phyloP scores from a whole-genome alignment of 2,888 invertebrate genomes.

The Druceiella hillmani region DNA sequence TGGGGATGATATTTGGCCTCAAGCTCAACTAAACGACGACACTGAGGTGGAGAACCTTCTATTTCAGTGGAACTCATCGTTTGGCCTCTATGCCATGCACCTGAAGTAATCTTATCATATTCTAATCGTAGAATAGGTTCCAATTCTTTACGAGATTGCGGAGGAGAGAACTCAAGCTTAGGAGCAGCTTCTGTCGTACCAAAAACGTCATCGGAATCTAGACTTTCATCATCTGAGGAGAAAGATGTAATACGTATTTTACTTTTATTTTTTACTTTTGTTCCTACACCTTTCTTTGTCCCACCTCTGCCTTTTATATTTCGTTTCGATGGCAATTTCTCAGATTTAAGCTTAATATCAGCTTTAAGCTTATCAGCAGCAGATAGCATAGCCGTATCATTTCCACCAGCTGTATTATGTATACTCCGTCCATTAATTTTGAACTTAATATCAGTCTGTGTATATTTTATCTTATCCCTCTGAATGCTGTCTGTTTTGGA shows the following conservation, averaged over 20 bases:
- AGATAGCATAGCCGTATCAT: constrained; percentile 41
- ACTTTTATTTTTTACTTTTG: constrained; percentile 56
- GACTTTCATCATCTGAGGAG: constrained; percentile 70
- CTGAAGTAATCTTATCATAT: constrained; percentile 63
- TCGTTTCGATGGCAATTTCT: constrained; percentile 59
- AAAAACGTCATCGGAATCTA: constrained; percentile 73
- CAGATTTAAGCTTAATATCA: constrained; percentile 52
- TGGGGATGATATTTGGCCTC: constrained; percentile 62
- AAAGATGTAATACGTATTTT: constrained; percentile 72
- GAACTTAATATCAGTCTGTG: constrained; percentile 49
- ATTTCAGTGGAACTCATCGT: constrained; percentile 76
- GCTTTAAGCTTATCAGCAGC: constrained; percentile 48
- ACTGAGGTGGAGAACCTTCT: constrained; percentile 70
- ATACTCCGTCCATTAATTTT: constrained; percentile 44
- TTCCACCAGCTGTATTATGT: constrained; percentile 39
- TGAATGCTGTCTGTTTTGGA: constrained; percentile 65
- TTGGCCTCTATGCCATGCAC: constrained; percentile 63
- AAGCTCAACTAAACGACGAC: constrained; percentile 57
- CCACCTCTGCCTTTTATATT: constrained; percentile 54
- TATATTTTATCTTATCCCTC: constrained; percentile 47
- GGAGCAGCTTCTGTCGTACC: constrained; percentile 72
- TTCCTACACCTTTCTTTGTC: constrained; percentile 54
- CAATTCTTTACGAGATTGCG: constrained; percentile 69
- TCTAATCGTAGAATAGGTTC: constrained; percentile 69
- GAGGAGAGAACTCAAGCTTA: constrained; percentile 67